phyloP scores from a whole-genome alignment of 2,888 invertebrate genomes.

The Yponomeuta plumbellus region DNA sequence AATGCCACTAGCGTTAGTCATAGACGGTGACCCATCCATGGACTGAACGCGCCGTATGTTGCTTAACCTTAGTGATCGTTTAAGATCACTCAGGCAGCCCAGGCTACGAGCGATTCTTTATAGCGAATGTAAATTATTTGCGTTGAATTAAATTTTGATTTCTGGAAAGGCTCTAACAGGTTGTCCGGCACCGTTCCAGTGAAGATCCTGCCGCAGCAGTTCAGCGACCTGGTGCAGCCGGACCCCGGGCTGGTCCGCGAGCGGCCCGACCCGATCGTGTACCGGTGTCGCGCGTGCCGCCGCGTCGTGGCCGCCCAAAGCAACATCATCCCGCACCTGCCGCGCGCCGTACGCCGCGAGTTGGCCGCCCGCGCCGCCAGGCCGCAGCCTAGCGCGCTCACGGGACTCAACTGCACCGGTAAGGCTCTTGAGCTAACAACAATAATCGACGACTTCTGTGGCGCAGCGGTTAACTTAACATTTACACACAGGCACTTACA shows the following conservation, averaged over 20 bases:
- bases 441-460: no score
- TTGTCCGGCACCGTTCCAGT: conserved; percentile 56
- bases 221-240: conserved; percentile 84
- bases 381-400: conserved; percentile 57
- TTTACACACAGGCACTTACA: no score
- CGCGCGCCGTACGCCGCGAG: conserved; percentile 45
- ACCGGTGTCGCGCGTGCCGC: conserved; percentile 88
- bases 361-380: conserved; percentile 57
- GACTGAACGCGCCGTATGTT: no score
- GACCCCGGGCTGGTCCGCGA: conserved; percentile 86
- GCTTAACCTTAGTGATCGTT: no score
- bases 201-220: conserved; percentile 88
- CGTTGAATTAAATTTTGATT: no score
- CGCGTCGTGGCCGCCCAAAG: conserved; percentile 88
- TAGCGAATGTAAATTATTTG: no score
- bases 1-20: no score
- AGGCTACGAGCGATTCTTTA: no score
- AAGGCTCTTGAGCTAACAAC: conserved; percentile 45
- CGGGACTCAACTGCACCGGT: conserved; percentile 50
- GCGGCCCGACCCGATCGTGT: conserved; percentile 88
- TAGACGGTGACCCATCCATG: no score
- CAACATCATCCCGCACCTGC: conserved; percentile 85
- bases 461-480: no score
- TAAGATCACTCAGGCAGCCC: no score
- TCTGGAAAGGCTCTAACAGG: no score